Conservation (phyloP, 2,797 vertebrate species). For the Sphenopsis melanotis region DNA sequence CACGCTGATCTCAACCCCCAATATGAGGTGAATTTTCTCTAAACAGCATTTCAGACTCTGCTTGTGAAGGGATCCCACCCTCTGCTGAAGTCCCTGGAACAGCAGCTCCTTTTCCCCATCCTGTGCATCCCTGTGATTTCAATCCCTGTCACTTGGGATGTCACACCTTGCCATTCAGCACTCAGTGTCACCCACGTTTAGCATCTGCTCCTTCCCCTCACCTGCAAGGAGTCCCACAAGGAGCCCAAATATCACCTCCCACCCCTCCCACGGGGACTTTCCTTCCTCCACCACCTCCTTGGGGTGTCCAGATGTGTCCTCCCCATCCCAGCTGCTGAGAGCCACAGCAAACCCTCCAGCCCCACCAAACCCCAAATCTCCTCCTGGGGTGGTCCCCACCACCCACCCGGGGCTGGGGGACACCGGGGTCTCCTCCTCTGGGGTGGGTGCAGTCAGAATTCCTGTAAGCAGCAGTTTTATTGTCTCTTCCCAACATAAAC, state of each 20-base stretch:
- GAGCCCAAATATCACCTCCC: background rate
- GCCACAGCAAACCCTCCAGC: background rate
- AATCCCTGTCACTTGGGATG: background rate
- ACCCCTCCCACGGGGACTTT: rapidly evolving
- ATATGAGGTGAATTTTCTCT: background rate
- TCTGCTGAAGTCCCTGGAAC: background rate
- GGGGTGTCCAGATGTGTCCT: background rate
- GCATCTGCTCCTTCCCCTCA: background rate
- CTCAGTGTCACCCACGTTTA: background rate
- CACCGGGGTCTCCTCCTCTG: background rate
- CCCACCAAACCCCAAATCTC: background rate
- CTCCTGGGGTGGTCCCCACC: background rate
- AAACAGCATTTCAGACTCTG: background rate
- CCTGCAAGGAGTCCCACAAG: rapidly evolving
- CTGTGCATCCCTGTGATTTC: rapidly evolving
- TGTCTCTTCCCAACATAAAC: background rate
- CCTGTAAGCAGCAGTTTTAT: background rate
- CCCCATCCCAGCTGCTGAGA: background rate
- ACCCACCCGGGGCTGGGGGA: rapidly evolving
- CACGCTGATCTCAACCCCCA: too few relatives aligned
- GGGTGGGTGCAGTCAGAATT: background rate
- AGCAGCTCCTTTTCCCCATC: background rate
- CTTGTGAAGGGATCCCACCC: background rate
- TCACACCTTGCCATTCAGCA: background rate
- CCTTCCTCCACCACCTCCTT: background rate